phyloP scores from a whole-genome alignment of 2,888 invertebrate genomes.

The Timema cristinae region DNA sequence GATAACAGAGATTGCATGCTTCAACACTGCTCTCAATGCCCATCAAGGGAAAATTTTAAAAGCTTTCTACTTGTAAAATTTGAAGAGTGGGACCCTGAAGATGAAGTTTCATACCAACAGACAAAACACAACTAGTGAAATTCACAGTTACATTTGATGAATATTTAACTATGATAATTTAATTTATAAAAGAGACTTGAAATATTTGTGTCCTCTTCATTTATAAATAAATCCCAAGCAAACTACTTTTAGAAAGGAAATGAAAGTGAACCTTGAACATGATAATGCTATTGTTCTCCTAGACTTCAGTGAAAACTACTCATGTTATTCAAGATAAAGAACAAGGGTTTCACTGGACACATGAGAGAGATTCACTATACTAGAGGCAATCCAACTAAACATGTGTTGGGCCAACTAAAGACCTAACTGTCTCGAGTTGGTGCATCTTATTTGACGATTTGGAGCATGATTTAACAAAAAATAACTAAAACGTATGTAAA shows the following conservation, averaged over 20 bases:
- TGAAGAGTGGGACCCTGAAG: background rate
- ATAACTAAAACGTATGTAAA: background rate
- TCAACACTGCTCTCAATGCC: no score
- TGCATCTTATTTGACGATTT: conserved; percentile 1
- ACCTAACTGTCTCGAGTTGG: background rate
- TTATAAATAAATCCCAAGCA: background rate
- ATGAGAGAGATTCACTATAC: conserved; percentile 3
- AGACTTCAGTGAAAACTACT: conserved; percentile 1
- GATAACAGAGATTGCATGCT: no score
- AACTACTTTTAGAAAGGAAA: conserved; percentile 1
- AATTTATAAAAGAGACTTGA: background rate
- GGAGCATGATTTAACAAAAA: conserved; percentile 11
- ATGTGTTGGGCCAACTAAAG: background rate
- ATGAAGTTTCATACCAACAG: background rate
- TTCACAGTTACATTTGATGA: background rate
- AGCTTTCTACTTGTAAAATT: no score
- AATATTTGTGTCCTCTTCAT: background rate
- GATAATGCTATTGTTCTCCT: background rate
- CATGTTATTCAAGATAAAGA: background rate
- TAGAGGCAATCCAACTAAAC: background rate
- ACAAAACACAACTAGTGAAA: background rate
- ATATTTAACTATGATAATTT: background rate
- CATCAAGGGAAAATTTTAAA: no score
- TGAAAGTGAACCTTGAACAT: background rate
- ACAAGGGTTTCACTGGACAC: background rate